Conservation (phyloP, 2,113 vertebrate genomes). For the Acanthochromis polyacanthus region DNA sequence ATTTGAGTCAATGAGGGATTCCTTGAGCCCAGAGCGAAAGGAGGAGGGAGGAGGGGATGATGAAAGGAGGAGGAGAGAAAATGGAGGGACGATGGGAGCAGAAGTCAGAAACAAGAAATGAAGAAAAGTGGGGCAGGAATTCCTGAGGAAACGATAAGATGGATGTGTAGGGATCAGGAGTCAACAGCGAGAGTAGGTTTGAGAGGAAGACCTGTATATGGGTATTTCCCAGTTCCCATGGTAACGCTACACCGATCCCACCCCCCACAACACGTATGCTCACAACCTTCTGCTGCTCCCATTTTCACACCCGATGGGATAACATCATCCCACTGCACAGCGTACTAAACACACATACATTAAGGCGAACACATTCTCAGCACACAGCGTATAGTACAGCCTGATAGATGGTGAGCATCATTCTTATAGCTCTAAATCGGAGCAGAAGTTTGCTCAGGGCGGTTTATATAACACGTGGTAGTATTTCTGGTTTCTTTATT, state of each 20-base stretch:
- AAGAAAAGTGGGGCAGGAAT: conserved; percentile 29
- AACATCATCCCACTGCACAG: conserved; percentile 34
- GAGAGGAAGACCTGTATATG: conserved; percentile 61
- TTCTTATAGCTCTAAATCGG: conserved; percentile 8
- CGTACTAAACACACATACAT: conserved; percentile 14
- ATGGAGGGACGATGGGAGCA: background rate
- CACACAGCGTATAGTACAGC: conserved; percentile 14
- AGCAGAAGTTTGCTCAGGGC: background rate
- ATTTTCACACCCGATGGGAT: conserved; percentile 55
- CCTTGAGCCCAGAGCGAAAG: conserved; percentile 17
- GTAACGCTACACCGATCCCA: conserved; percentile 69
- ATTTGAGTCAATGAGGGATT: conserved; percentile 58
- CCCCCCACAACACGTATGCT: background rate
- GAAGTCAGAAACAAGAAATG: background rate
- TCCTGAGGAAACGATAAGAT: background rate
- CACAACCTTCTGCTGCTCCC: conserved; percentile 34
- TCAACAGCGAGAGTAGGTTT: conserved; percentile 17
- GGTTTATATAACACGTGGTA: no score
- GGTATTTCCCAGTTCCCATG: conserved; percentile 85
- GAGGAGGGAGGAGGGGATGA: background rate
- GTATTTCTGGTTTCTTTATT: no score
- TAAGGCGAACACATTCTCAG: background rate
- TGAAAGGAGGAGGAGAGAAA: background rate
- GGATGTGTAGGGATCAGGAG: conserved; percentile 10
- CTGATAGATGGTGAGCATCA: conserved; percentile 26